Conservation (phyloP, 1,140 invertebrate species). For the Formica selysi region DNA sequence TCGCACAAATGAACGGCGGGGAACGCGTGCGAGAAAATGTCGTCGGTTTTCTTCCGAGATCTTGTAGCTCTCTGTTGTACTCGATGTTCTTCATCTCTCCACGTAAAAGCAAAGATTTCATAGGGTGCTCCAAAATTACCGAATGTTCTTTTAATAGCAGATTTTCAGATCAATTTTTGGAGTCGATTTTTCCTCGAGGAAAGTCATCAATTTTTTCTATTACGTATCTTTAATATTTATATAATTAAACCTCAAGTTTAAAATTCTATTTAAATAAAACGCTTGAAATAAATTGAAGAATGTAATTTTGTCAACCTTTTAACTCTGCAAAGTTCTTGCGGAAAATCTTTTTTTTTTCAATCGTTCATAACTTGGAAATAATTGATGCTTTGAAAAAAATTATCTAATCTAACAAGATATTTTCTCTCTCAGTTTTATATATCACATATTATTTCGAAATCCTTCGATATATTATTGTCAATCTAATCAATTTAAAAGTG, state of each 20-base stretch:
- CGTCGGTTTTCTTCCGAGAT: not conserved
- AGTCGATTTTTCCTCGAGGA: too few relatives aligned
- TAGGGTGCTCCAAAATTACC: too few relatives aligned
- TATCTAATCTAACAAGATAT: too few relatives aligned
- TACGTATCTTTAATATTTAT: not conserved
- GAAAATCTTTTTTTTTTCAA: not conserved
- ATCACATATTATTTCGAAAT: not conserved
- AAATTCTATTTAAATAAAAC: too few relatives aligned
- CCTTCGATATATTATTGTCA: not conserved
- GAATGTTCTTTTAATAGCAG: too few relatives aligned
- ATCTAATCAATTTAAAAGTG: not conserved
- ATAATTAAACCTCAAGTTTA: too few relatives aligned
- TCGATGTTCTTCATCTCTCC: not conserved
- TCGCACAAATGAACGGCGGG: constrained; percentile 62
- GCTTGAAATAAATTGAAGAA: not conserved
- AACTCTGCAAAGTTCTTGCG: not conserved
- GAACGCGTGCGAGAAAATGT: constrained; percentile 25
- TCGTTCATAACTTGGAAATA: too few relatives aligned
- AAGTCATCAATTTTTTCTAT: not conserved
- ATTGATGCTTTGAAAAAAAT: too few relatives aligned
- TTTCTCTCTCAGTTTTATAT: not conserved
- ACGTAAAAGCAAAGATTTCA: not conserved
- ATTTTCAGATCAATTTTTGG: too few relatives aligned
- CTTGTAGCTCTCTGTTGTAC: not conserved
- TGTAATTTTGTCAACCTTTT: too few relatives aligned